A percentile compares a stretch with the other conserved stretches of the same genome.
Evolutionary conservation across 2,113 vertebrate genomes (phyloP).

Genomic region (Lepidothrix coronata): DNA sequence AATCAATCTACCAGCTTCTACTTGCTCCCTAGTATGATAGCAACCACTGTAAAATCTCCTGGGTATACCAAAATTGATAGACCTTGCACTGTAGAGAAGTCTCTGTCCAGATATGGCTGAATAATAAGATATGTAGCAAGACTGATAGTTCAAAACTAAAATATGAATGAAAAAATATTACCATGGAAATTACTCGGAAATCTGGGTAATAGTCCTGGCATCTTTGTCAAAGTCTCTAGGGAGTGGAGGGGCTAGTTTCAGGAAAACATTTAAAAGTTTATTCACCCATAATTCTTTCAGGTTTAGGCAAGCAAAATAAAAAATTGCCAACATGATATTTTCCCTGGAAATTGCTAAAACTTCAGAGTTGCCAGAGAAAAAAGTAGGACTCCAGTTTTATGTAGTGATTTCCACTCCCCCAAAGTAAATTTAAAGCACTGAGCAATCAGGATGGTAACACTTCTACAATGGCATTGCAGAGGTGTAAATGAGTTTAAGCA

Average conservation of each 20-base stretch:
- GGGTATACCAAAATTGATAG: not conserved
- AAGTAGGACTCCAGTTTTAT: not conserved
- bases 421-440: not conserved
- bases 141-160: not conserved
- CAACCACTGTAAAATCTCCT: not conserved
- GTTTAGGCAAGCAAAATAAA: not conserved
- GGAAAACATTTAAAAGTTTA: not conserved
- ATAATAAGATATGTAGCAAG: not conserved
- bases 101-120: not conserved
- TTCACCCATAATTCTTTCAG: not conserved
- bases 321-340: not conserved
- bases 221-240: not conserved
- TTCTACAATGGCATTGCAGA: not conserved
- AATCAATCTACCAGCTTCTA: not conserved
- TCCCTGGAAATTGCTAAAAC: not conserved
- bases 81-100: not conserved
- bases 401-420: not conserved
- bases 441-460: not conserved
- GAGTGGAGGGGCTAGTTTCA: not conserved
- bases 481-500: not conserved
- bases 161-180: not conserved
- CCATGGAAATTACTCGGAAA: not conserved
- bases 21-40: not conserved
- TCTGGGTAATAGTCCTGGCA: fast-evolving
- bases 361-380: not conserved